Percentiles rank a stretch among this genome's conserved stretches.
These are phyloP conservation scores for Pteronura brasiliensis DNA, from an alignment of 2,113 vertebrate genomes.

Conservation along the genomic window DNA sequence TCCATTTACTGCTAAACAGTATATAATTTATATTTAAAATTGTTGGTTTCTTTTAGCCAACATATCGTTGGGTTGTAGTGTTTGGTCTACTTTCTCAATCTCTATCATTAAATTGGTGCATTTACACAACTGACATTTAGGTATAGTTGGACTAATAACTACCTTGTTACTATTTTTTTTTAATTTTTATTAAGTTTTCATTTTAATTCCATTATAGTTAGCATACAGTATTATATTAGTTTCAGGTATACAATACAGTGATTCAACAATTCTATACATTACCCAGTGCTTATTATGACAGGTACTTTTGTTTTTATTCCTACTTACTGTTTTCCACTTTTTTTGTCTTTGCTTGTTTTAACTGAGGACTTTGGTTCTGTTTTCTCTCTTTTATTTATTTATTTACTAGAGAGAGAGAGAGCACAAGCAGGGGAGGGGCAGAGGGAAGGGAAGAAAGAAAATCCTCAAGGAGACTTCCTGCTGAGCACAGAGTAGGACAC, in stretches of 20 bases:
- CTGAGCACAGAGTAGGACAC: not conserved
- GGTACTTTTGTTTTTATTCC: not conserved
- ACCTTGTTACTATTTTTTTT: not conserved
- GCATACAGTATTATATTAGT: not conserved
- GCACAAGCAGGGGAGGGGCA: not conserved
- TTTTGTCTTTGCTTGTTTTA: not conserved
- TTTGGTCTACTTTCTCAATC: not conserved
- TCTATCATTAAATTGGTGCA: not conserved
- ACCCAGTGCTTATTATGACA: not conserved
- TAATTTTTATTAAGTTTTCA: not conserved
- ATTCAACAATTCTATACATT: not conserved
- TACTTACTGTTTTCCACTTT: not conserved
- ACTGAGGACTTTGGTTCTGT: not conserved
- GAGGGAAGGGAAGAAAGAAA: not conserved
- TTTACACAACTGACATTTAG: not conserved
- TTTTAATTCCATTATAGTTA: not conserved
- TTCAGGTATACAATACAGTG: not conserved
- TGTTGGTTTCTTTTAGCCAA: not conserved
- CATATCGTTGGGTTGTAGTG: not conserved
- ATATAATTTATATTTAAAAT: not conserved
- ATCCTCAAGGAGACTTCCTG: not conserved
- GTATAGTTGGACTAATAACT: not conserved
- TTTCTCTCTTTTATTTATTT: not conserved
- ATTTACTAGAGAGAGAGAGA: not conserved
- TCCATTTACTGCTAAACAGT: not conserved